phyloP scores from a whole-genome alignment of 2,797 vertebrate species.

The Myotis findleyi region DNA sequence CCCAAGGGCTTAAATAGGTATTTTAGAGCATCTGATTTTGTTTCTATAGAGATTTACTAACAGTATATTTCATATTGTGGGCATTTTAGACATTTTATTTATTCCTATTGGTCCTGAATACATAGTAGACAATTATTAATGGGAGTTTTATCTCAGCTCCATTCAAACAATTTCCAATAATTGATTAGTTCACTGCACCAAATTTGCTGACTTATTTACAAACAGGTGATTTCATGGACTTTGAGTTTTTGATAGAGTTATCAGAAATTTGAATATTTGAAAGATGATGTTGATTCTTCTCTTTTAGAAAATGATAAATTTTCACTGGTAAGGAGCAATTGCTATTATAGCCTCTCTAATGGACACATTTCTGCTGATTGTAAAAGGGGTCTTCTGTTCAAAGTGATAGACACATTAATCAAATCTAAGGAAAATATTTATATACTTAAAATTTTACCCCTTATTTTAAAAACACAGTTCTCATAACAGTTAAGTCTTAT shows the following conservation, averaged over 20 bases:
- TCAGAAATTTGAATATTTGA: constrained; percentile 59
- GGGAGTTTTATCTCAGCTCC: not conserved
- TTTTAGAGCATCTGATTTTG: not conserved
- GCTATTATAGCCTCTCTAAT: constrained; percentile 58
- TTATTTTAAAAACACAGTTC: constrained; percentile 54
- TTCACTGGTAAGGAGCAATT: constrained; percentile 67
- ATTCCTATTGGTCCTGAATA: not conserved
- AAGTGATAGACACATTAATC: constrained; percentile 52
- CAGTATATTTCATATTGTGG: constrained; percentile 20
- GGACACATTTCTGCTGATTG: constrained; percentile 60
- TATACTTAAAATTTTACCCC: not conserved
- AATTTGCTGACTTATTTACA: constrained; percentile 6
- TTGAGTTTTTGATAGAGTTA: constrained; percentile 51
- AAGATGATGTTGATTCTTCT: constrained; percentile 44
- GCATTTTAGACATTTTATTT: constrained; percentile 28
- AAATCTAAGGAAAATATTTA: constrained; percentile 51
- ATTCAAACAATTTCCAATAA: not conserved
- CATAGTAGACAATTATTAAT: constrained; percentile 35
- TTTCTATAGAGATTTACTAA: not conserved
- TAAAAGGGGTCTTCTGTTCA: constrained; percentile 74
- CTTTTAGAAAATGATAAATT: constrained; percentile 52
- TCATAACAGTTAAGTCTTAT: constrained; percentile 70
- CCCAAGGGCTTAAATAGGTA: not conserved
- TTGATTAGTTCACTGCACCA: not conserved
- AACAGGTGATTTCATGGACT: constrained; percentile 30